Percentiles rank a stretch among this genome's conserved stretches.
These are phyloP conservation scores for Grantiella picta DNA, from an alignment of 2,113 vertebrate species.

Conservation along the genomic window DNA sequence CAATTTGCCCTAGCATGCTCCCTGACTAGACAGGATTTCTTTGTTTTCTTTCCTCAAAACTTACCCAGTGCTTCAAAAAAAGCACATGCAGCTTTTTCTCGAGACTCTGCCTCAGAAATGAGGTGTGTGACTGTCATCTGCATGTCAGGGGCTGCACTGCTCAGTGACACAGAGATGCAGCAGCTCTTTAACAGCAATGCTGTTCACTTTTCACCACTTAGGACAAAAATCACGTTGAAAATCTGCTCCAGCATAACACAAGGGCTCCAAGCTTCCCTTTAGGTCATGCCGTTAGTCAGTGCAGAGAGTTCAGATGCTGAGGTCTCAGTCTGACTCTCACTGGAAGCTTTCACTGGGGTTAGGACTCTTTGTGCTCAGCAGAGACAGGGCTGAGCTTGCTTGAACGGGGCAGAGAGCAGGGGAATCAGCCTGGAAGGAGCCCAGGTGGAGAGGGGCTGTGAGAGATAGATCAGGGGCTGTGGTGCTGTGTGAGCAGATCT, in stretches of 20 bases:
- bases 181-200: neutral
- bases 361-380: neutral
- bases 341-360: neutral
- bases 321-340: neutral
- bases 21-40: neutral
- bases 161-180: neutral
- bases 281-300: neutral
- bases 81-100: accelerated
- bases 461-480: neutral
- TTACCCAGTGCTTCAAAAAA: neutral
- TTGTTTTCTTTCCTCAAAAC: neutral
- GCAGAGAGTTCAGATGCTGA: neutral
- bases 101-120: neutral
- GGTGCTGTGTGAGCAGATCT: neutral
- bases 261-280: neutral
- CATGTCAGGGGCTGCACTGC: neutral
- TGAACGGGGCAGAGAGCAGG: neutral
- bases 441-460: neutral
- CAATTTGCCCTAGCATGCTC: neutral
- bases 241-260: accelerated
- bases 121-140: neutral
- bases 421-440: neutral
- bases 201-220: neutral
- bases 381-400: neutral
- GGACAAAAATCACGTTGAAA: neutral